A percentile compares a stretch with the other conserved stretches of the same genome.
Evolutionary conservation across 2,888 invertebrate species (phyloP).

Genomic region (Nesidiocoris tenuis): DNA sequence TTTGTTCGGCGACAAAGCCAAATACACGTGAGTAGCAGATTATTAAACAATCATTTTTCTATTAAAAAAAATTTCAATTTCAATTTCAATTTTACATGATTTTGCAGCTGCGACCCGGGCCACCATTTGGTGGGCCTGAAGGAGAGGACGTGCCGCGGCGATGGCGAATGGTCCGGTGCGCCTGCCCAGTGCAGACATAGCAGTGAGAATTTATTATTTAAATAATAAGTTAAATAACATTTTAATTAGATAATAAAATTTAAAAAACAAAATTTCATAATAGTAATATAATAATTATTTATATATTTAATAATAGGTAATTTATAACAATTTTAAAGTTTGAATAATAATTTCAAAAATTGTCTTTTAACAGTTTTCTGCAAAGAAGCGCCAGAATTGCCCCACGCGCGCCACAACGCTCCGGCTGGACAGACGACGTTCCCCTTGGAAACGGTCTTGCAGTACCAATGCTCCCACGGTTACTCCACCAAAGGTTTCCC

Average conservation of each 20-base stretch:
- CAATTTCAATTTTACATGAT: too few relatives aligned
- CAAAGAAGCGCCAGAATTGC: constrained; percentile 78
- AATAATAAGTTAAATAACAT: too few relatives aligned
- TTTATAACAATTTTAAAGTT: too few relatives aligned
- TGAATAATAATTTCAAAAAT: too few relatives aligned
- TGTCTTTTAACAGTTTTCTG: too few relatives aligned
- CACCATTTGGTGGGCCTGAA: constrained; percentile 84
- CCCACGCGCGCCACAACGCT: constrained; percentile 85
- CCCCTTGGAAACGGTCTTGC: constrained; percentile 83
- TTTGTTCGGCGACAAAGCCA: constrained; percentile 79
- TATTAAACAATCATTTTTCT: too few relatives aligned
- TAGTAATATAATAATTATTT: too few relatives aligned
- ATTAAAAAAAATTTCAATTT: too few relatives aligned
- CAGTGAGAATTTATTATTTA: too few relatives aligned
- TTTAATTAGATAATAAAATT: not conserved
- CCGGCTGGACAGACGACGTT: constrained; percentile 83
- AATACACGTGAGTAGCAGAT: constrained; percentile 65
- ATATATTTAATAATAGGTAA: too few relatives aligned
- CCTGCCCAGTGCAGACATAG: constrained; percentile 81
- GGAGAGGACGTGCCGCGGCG: constrained; percentile 86
- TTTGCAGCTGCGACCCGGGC: constrained; percentile 77
- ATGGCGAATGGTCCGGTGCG: constrained; percentile 85
- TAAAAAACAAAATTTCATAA: not conserved
- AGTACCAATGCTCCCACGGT: constrained; percentile 93
- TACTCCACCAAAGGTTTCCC: constrained; percentile 90